Conservation (phyloP, 2,888 invertebrate species). For the Loripinus fragilis region DNA sequence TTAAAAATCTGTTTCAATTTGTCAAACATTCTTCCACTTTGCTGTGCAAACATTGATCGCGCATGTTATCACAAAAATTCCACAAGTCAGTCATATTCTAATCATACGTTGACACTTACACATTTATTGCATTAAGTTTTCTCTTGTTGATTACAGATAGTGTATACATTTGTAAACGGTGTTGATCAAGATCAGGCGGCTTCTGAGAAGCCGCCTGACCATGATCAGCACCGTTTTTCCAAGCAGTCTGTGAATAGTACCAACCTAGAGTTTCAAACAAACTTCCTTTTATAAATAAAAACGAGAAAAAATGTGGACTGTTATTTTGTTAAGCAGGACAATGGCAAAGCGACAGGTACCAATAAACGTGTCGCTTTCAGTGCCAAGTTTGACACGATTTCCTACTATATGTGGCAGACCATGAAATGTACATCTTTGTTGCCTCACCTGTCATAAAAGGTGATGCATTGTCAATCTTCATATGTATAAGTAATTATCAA, state of each 20-base stretch:
- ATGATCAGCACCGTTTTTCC: too few species aligned
- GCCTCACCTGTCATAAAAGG: not conserved
- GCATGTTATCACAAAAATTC: conserved; percentile 3
- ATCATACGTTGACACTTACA: not conserved
- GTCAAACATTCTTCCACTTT: not conserved
- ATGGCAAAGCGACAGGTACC: conserved; percentile 1
- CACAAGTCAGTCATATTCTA: not conserved
- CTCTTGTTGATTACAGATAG: too few species aligned
- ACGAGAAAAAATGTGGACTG: not conserved
- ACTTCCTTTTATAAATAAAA: not conserved
- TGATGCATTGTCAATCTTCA: not conserved
- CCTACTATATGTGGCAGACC: conserved; percentile 10
- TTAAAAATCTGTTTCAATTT: not conserved
- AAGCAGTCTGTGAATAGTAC: too few species aligned
- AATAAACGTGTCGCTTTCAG: conserved; percentile 1
- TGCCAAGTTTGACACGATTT: conserved; percentile 6
- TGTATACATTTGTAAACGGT: too few species aligned
- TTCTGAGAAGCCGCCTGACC: too few species aligned
- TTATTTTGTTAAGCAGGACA: conserved; percentile 10
- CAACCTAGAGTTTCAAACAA: not conserved
- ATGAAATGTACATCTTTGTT: conserved; percentile 7
- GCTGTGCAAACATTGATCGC: conserved; percentile 1
- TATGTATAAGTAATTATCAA: not conserved
- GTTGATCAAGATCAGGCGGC: too few species aligned
- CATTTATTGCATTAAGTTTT: too few species aligned